Conservation (phyloP, 2,888 invertebrate species). For the Sarcophaga caerulescens region DNA sequence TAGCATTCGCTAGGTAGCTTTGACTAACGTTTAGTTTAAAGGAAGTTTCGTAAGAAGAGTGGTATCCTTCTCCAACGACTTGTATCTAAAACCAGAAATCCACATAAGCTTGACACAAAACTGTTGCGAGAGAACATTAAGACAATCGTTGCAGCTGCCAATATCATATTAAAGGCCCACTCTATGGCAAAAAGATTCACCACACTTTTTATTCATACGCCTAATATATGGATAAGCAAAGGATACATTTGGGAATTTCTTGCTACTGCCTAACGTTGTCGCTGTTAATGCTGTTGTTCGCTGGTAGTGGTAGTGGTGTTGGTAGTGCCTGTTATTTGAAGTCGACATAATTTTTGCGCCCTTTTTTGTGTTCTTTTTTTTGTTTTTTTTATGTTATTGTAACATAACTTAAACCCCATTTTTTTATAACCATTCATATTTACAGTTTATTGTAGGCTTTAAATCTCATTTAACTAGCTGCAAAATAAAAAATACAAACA, state of each 20-base stretch:
- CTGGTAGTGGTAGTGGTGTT: not conserved
- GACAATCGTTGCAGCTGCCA: no score
- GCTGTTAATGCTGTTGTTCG: conserved; percentile 1
- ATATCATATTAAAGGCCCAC: no score
- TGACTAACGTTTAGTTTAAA: no score
- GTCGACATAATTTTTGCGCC: no score
- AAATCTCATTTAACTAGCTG: conserved; percentile 65
- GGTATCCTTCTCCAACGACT: no score
- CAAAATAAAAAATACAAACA: conserved; percentile 40
- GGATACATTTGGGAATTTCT: not conserved
- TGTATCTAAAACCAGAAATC: no score
- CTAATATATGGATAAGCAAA: conserved; percentile 1
- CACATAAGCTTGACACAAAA: no score
- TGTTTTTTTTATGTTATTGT: conserved; percentile 48
- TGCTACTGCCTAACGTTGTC: conserved; percentile 21
- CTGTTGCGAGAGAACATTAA: no score
- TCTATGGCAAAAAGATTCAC: no score
- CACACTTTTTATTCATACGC: no score
- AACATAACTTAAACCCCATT: conserved; percentile 51
- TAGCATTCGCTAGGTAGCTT: no score
- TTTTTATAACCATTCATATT: conserved; percentile 49
- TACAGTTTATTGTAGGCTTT: conserved; percentile 62
- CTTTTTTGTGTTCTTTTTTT: conserved; percentile 1
- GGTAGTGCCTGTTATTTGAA: conserved; percentile 25
- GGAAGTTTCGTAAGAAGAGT: no score